Conservation (phyloP, 2,888 invertebrate species). For the Ferdinandea cuprea region DNA sequence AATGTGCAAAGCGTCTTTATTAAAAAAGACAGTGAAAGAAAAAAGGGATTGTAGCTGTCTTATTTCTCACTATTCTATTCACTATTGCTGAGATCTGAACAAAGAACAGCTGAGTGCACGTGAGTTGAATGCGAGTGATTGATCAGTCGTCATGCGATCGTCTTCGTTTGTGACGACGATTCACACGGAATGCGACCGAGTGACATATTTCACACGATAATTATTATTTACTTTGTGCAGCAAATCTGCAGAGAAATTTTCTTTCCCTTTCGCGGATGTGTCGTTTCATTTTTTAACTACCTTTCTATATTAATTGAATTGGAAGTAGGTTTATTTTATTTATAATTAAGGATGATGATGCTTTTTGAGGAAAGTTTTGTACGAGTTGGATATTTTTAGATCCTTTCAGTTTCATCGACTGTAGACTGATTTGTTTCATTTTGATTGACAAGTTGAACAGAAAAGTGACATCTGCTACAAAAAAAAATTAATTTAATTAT, state of each 20-base stretch:
- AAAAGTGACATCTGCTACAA: too few species aligned
- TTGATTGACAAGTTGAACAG: too few species aligned
- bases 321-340: slow-evolving; percentile 44
- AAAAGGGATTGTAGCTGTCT: slow-evolving; percentile 14
- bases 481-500: too few species aligned
- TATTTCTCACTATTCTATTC: slow-evolving; percentile 8
- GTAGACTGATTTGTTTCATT: too few species aligned
- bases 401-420: too few species aligned
- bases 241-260: slow-evolving; percentile 43
- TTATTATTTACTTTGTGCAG: slow-evolving; percentile 37
- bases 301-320: slow-evolving; percentile 42
- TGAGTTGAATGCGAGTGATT: slow-evolving; percentile 33
- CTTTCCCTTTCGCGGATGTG: slow-evolving; percentile 40
- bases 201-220: slow-evolving; percentile 64
- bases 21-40: slow-evolving; percentile 18
- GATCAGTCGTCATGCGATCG: slow-evolving; percentile 39
- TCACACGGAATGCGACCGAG: slow-evolving; percentile 60
- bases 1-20: slow-evolving; percentile 8
- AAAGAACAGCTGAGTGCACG: slow-evolving; percentile 37
- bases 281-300: slow-evolving; percentile 18
- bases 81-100: too few species aligned
- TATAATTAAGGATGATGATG: slow-evolving; percentile 15
- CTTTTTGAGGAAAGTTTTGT: too few species aligned
- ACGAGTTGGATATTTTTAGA: too few species aligned
- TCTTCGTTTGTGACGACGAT: slow-evolving; percentile 22